Evolutionary conservation across 2,113 vertebrate species (phyloP).

Genomic region (Bos indicus): DNA sequence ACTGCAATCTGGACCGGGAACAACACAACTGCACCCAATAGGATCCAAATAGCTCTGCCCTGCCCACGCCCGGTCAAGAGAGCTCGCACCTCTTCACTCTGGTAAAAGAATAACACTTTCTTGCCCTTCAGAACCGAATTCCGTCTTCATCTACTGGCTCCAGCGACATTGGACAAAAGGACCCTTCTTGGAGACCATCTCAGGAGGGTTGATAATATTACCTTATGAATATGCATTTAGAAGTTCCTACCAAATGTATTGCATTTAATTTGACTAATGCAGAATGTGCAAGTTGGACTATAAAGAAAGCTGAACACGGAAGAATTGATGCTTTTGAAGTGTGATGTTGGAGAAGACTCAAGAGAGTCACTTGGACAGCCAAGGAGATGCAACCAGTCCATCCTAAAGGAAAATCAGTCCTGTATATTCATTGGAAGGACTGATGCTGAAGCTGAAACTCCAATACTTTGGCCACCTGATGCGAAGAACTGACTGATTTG

Average conservation of each 20-base stretch:
- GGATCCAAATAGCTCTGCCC: background rate
- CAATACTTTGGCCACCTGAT: background rate
- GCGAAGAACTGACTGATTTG: background rate
- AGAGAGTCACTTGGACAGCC: background rate
- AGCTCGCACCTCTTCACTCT: background rate
- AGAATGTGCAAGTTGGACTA: background rate
- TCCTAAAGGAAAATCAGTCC: background rate
- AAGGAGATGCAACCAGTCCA: background rate
- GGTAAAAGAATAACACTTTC: background rate
- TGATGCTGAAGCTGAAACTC: background rate
- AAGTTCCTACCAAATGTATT: background rate
- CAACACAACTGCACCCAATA: background rate
- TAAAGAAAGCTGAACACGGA: background rate
- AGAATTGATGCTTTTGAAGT: background rate
- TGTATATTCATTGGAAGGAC: background rate
- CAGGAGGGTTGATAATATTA: background rate
- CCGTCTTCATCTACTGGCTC: background rate
- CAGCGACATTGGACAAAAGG: accelerated
- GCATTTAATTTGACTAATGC: background rate
- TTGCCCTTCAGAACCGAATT: background rate
- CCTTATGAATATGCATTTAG: background rate
- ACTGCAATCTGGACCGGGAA: accelerated
- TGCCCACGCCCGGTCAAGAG: background rate
- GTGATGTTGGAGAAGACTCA: background rate
- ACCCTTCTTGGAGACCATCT: background rate